phyloP scores from a whole-genome alignment of 1,140 invertebrate genomes.

The Dreissena rostriformis region DNA sequence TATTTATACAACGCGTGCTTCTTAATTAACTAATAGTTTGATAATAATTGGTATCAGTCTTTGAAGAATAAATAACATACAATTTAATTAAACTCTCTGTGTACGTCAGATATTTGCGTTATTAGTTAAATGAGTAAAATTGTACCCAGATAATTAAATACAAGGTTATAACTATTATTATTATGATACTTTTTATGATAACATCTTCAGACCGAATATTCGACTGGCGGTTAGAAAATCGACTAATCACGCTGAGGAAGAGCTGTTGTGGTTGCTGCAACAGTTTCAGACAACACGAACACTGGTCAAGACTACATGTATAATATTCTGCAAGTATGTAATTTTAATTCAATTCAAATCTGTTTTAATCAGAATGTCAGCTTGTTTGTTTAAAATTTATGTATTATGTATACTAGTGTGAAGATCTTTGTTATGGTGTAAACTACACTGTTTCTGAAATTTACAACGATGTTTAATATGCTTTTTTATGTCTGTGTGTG shows the following conservation, averaged over 20 bases:
- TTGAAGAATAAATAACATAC: neutral
- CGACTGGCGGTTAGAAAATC: neutral
- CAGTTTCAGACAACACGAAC: neutral
- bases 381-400: neutral
- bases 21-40: too few relatives aligned
- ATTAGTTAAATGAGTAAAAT: neutral
- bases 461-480: neutral
- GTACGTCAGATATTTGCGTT: neutral
- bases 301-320: neutral
- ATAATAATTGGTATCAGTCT: too few relatives aligned
- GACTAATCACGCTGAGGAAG: neutral
- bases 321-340: slow-evolving; percentile 36
- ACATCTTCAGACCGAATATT: slow-evolving; percentile 12
- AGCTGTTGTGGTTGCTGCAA: slow-evolving; percentile 7
- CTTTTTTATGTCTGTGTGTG: neutral
- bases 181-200: neutral
- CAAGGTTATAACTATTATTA: neutral
- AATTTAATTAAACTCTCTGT: neutral
- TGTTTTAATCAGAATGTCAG: neutral
- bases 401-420: neutral
- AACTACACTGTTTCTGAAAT: neutral
- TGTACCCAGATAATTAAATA: slow-evolving; percentile 9
- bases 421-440: neutral
- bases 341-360: neutral
- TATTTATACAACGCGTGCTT: too few relatives aligned